Evolutionary conservation across 1,140 invertebrate species (phyloP).

Genomic region (Coptotermes formosanus): DNA sequence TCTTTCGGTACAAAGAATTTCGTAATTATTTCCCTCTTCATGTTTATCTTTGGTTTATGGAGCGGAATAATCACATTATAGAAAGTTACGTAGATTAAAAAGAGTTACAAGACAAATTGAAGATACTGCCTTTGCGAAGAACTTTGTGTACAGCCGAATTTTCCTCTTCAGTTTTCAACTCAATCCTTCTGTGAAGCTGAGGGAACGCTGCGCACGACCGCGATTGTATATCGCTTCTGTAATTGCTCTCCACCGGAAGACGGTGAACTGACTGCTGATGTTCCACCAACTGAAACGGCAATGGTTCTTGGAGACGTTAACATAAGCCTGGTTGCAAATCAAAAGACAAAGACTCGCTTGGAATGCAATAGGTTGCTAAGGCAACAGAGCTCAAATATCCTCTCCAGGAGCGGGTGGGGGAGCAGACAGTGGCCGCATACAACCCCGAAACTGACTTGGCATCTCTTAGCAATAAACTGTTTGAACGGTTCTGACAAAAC

Average conservation of each 20-base stretch:
- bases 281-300: background rate
- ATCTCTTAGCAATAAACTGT: background rate
- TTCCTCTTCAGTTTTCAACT: background rate
- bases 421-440: background rate
- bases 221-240: background rate
- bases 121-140: background rate
- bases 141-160: background rate
- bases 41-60: background rate
- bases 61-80: background rate
- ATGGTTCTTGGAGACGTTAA: background rate
- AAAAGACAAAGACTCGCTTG: conserved; percentile 18
- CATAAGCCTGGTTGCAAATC: background rate
- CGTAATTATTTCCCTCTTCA: background rate
- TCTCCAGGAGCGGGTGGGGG: background rate
- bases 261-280: background rate
- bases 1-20: background rate
- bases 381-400: conserved; percentile 1
- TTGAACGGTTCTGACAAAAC: background rate
- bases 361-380: background rate
- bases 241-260: background rate
- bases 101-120: background rate
- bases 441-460: too few species aligned
- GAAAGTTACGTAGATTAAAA: conserved; percentile 12
- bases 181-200: background rate
- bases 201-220: background rate